Evolutionary conservation across 2,888 invertebrate species (phyloP).

Genomic region (Nesidiocoris tenuis): DNA sequence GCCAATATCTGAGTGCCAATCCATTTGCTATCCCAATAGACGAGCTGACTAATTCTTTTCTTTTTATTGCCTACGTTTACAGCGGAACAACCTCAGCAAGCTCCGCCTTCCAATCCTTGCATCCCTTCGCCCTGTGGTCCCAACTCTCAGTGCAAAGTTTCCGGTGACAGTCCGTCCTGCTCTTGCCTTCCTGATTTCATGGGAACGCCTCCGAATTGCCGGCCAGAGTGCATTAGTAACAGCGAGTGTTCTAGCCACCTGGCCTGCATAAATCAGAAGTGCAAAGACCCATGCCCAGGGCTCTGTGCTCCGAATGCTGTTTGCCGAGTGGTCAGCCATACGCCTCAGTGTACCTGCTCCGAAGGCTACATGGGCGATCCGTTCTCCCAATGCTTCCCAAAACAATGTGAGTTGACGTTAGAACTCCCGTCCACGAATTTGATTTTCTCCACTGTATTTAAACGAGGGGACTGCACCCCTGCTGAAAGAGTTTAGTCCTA

Average conservation of each 20-base stretch:
- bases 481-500: too few relatives aligned
- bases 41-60: too few relatives aligned
- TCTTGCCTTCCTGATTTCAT: constrained; percentile 67
- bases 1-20: background rate
- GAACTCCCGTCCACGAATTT: background rate
- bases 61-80: too few relatives aligned
- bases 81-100: constrained; percentile 60
- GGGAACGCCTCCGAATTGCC: constrained; percentile 69
- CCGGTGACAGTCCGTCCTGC: constrained; percentile 67
- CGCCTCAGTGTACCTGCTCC: constrained; percentile 66
- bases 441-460: background rate
- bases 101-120: constrained; percentile 62
- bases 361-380: constrained; percentile 67
- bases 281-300: constrained; percentile 68
- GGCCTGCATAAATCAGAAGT: constrained; percentile 72
- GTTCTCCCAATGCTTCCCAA: constrained; percentile 61
- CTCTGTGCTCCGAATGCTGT: constrained; percentile 68
- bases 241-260: constrained; percentile 67
- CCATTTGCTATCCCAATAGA: background rate
- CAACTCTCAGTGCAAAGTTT: constrained; percentile 63
- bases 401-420: constrained; percentile 51
- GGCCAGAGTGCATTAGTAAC: constrained; percentile 72
- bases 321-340: constrained; percentile 74
- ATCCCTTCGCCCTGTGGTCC: constrained; percentile 68
- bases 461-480: background rate